These are phyloP conservation scores for Drosophila tripunctata DNA, from an alignment of 2,888 invertebrate genomes.

Conservation along the genomic window DNA sequence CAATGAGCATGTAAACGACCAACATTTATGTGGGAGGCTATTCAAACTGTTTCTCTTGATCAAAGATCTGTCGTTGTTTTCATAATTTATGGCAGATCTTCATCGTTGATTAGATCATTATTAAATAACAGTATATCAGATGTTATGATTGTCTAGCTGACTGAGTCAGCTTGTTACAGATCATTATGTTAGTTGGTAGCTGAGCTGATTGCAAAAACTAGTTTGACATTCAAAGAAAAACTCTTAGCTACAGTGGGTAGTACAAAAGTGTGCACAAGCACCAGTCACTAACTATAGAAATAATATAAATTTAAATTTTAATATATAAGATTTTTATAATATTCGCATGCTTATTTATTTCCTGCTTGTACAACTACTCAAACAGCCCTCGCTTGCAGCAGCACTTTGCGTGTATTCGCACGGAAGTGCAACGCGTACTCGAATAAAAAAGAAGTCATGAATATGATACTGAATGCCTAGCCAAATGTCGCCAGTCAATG, in stretches of 20 bases:
- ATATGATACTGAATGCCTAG: constrained; percentile 39
- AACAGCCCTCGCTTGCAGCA: constrained; percentile 36
- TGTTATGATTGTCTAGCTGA: neutral
- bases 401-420: constrained; percentile 41
- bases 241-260: neutral
- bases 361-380: neutral
- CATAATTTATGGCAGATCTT: constrained; percentile 7
- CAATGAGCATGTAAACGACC: constrained; percentile 42
- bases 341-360: too few relatives aligned
- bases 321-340: too few relatives aligned
- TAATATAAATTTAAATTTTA: too few relatives aligned
- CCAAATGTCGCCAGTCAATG: constrained; percentile 21
- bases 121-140: constrained; percentile 1
- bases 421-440: constrained; percentile 46
- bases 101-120: constrained; percentile 20
- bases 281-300: too few relatives aligned
- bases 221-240: neutral
- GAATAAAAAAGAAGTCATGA: constrained; percentile 47
- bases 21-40: constrained; percentile 47
- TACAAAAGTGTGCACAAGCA: neutral
- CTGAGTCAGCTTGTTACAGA: neutral
- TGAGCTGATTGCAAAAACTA: neutral
- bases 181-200: neutral
- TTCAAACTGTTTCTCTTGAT: constrained; percentile 23
- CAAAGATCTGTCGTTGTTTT: constrained; percentile 13